Percentiles rank a stretch among this genome's conserved stretches.
Evolutionary conservation across 2,888 invertebrate genomes (phyloP).

Genomic region (Meganola albula): DNA sequence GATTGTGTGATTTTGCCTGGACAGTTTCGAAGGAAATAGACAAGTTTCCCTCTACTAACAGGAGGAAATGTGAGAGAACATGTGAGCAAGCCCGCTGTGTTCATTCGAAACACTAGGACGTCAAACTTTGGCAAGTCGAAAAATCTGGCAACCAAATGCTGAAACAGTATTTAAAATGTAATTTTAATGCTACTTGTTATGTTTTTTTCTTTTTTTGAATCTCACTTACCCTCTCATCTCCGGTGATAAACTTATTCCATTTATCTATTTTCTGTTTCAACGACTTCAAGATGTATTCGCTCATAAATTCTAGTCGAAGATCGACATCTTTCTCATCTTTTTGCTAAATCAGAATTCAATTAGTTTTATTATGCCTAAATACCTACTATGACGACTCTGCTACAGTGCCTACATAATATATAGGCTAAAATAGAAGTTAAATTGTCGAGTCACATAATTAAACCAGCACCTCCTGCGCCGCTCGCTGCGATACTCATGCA

Average conservation of each 20-base stretch:
- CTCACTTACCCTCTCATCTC: conserved; percentile 81
- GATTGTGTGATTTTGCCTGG: conserved; percentile 79
- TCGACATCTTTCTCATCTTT: conserved; percentile 79
- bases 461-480: no score
- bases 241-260: conserved; percentile 90
- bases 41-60: conserved; percentile 80
- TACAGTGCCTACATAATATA: no score
- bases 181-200: no score
- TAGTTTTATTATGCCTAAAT: no score
- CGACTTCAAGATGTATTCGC: conserved; percentile 83
- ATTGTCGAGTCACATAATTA: no score
- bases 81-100: conserved; percentile 79
- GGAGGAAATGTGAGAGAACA: conserved; percentile 81
- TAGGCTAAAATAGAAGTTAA: no score
- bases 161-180: no score
- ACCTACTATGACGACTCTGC: no score
- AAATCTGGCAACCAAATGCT: conserved; percentile 58
- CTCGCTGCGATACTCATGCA: no score
- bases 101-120: conserved; percentile 79
- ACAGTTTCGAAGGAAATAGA: conserved; percentile 86
- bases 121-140: conserved; percentile 59
- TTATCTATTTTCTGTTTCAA: conserved; percentile 90
- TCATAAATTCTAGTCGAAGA: conserved; percentile 86
- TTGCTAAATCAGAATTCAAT: conserved; percentile 45
- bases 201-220: no score